Base-by-base conservation (phyloP, 1,140 invertebrate species). In the Drosophila orosa region DNA sequence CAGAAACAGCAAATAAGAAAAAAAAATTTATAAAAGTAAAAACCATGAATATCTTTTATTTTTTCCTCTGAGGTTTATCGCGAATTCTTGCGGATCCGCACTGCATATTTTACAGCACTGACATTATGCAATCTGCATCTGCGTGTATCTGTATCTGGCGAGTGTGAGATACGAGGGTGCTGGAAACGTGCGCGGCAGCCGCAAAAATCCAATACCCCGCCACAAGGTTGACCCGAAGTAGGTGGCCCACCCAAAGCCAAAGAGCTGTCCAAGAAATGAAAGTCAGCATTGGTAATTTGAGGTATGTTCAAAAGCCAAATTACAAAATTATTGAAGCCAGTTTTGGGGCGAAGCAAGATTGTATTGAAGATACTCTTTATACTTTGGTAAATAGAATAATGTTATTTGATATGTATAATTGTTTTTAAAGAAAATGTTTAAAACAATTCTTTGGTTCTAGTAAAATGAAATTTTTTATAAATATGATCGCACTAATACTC, bases 221-320 rank as follows among this genome's bases (percentile, higher is more conserved):
- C 48, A 48, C 82, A 86, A 86, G 82, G 82, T 84, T 84, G 42
- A 48, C 80, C 74, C 66, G 55, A 86, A 87, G 84, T 87, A 89
- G 83, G 84, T 87, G 83, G 79, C 55, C 58, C 65, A 67, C 61
- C 59, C 58, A 65, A 55, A 33, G 40, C 66, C 50, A 22, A 9
- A 72, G 22, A 39, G 40, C 52, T 47, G 44, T 55, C 57, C 68
- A 75, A 73, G 59, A 85, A 78, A 80, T 78, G 84, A 87, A 87
- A 87, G 84, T 89, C 85, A 89, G 72, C 85, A 65, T 29, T 47
- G 81, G 81, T 84, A 85, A 80, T 86, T 74, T 72, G 78, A 86
- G 69, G 60, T 61, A 59, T 65, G 69, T 74, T 63, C 76, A 86
- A 82, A 81, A 85, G 60, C 68, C 68, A 81, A 67, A 69, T 76